These are phyloP conservation scores for Nesoenas mayeri DNA, from an alignment of 2,113 vertebrate species.

Conservation along the genomic window DNA sequence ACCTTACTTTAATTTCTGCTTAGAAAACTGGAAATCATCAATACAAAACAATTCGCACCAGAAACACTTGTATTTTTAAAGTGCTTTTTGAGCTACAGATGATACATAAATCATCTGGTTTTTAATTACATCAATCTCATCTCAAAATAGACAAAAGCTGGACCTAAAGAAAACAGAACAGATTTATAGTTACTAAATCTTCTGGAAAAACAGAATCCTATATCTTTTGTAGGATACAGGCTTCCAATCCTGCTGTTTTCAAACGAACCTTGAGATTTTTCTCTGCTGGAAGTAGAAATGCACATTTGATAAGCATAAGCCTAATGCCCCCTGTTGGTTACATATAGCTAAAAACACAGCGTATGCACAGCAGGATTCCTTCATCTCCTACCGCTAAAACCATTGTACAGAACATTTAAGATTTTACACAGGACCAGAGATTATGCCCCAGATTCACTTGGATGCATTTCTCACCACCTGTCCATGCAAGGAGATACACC, in stretches of 20 bases:
- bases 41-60: not conserved
- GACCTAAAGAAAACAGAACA: not conserved
- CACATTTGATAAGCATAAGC: constrained; percentile 39
- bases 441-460: not conserved
- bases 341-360: not conserved
- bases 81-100: constrained; percentile 1
- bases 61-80: not conserved
- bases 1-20: not conserved
- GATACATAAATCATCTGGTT: not conserved
- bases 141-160: not conserved
- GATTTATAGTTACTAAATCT: not conserved
- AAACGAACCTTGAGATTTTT: not conserved
- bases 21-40: constrained; percentile 9
- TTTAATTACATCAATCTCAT: constrained; percentile 11
- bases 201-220: not conserved
- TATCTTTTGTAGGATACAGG: not conserved
- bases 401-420: not conserved
- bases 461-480: not conserved
- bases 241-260: constrained; percentile 22
- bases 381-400: not conserved
- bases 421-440: not conserved
- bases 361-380: not conserved
- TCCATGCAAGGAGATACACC: not conserved
- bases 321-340: constrained; percentile 66
- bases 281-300: not conserved